phyloP scores from a whole-genome alignment of 2,113 vertebrate species.

The Scalopus aquaticus region DNA sequence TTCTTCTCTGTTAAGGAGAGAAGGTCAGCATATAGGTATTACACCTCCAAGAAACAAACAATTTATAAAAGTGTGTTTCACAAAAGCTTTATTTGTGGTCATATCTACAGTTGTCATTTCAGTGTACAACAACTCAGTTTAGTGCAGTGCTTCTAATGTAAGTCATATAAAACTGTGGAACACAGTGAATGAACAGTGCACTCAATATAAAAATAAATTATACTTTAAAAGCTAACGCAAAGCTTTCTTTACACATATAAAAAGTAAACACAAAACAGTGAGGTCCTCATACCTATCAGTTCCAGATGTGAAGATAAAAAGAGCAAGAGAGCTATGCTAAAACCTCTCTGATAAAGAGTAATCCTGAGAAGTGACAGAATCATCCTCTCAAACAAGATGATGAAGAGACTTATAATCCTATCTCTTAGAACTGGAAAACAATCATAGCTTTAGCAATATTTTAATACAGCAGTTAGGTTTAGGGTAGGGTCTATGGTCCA shows the following conservation, averaged over 20 bases:
- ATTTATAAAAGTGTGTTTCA: constrained; percentile 37
- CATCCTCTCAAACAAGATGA: neutral
- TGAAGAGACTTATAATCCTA: neutral
- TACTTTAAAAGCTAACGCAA: constrained; percentile 76
- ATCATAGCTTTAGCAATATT: neutral
- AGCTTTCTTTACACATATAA: constrained; percentile 80
- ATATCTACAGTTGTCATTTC: constrained; percentile 74
- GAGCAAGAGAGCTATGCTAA: neutral
- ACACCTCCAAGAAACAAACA: constrained; percentile 64
- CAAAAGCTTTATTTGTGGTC: constrained; percentile 60
- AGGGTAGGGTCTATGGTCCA: neutral
- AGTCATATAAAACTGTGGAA: constrained; percentile 65
- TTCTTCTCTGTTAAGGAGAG: neutral
- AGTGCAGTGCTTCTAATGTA: constrained; percentile 74
- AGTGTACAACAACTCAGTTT: constrained; percentile 78
- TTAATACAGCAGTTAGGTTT: neutral
- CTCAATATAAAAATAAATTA: constrained; percentile 87
- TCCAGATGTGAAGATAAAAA: neutral
- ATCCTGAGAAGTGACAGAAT: neutral
- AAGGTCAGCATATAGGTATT: neutral
- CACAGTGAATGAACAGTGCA: constrained; percentile 71
- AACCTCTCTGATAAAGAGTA: neutral
- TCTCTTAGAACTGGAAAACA: neutral
- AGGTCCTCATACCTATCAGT: neutral
- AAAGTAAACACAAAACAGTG: constrained; percentile 84